Conservation (phyloP, 2,888 invertebrate species). For the Hyposoter dolosus region DNA sequence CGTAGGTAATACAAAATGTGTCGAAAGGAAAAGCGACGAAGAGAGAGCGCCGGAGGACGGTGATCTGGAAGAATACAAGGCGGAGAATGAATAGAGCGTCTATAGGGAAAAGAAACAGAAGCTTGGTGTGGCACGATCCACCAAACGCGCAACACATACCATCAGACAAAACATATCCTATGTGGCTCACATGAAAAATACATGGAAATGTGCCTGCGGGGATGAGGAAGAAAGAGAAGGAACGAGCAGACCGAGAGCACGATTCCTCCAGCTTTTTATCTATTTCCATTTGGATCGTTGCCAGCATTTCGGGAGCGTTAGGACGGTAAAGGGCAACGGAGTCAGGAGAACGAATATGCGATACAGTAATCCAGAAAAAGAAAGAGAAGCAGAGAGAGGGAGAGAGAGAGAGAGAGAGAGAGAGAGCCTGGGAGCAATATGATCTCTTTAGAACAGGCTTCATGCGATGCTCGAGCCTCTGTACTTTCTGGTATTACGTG, state of each 20-base stretch:
- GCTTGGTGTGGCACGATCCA: conserved; percentile 46
- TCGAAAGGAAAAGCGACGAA: conserved; percentile 22
- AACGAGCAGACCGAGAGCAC: conserved; percentile 26
- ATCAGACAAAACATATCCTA: conserved; percentile 47
- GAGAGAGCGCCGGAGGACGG: conserved; percentile 36
- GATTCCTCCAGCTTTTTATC: conserved; percentile 80
- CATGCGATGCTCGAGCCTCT: conserved; percentile 60
- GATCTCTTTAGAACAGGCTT: conserved; percentile 80
- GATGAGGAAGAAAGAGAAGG: conserved; percentile 28
- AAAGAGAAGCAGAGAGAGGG: conserved; percentile 24
- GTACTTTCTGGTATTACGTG: conserved; percentile 71
- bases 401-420: conserved; percentile 9
- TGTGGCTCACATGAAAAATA: conserved; percentile 45
- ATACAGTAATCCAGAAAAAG: conserved; percentile 4
- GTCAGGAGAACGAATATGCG: conserved; percentile 31
- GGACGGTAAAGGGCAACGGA: conserved; percentile 53
- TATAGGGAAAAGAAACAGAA: conserved; percentile 44
- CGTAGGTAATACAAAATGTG: conserved; percentile 29
- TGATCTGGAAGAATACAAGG: conserved; percentile 58
- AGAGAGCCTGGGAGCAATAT: conserved; percentile 76
- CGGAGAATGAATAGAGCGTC: conserved; percentile 39
- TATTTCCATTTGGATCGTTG: conserved; percentile 82
- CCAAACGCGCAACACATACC: conserved; percentile 57
- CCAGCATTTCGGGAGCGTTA: conserved; percentile 81
- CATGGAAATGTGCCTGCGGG: conserved; percentile 47